These are phyloP conservation scores for Drosophila pandora DNA, from an alignment of 1,140 invertebrate genomes.

Conservation along the genomic window DNA sequence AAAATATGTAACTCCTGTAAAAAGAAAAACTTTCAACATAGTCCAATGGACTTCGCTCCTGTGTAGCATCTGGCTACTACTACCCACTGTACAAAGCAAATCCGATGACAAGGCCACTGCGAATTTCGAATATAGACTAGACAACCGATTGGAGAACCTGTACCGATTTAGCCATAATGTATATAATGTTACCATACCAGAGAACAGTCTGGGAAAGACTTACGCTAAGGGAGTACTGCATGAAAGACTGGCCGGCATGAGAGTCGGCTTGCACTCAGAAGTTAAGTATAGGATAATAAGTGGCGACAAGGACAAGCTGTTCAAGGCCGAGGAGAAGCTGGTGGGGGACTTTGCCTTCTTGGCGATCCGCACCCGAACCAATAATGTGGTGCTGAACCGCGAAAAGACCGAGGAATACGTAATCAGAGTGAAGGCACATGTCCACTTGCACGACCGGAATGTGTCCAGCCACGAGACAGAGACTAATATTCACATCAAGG, in stretches of 20 bases:
- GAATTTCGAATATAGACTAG: constrained; percentile 31
- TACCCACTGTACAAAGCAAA: constrained; percentile 50
- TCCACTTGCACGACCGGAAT: constrained; percentile 85
- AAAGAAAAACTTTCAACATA: constrained; percentile 58
- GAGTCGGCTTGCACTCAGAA: constrained; percentile 84
- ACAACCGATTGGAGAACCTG: constrained; percentile 20
- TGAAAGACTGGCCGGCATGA: constrained; percentile 85
- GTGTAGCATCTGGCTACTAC: constrained; percentile 49
- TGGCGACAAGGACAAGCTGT: constrained; percentile 95
- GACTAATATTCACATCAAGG: constrained; percentile 90
- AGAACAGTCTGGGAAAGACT: constrained; percentile 95
- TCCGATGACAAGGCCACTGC: constrained; percentile 12
- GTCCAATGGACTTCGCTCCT: constrained; percentile 57
- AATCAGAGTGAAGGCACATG: constrained; percentile 90
- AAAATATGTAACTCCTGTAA: constrained; percentile 68
- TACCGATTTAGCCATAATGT: constrained; percentile 87
- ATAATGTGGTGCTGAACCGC: constrained; percentile 93
- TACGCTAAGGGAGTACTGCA: constrained; percentile 86
- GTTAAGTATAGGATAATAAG: constrained; percentile 92
- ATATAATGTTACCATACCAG: constrained; percentile 96
- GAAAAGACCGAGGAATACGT: constrained; percentile 94
- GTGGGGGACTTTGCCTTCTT: constrained; percentile 98
- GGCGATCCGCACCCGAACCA: constrained; percentile 92
- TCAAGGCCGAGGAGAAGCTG: constrained; percentile 93
- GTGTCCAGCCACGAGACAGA: constrained; percentile 88